Evolutionary conservation across 2,797 vertebrate species (phyloP), one percentile per base, ranked within the genome.

Genomic region (Fringilla coelebs): DNA sequence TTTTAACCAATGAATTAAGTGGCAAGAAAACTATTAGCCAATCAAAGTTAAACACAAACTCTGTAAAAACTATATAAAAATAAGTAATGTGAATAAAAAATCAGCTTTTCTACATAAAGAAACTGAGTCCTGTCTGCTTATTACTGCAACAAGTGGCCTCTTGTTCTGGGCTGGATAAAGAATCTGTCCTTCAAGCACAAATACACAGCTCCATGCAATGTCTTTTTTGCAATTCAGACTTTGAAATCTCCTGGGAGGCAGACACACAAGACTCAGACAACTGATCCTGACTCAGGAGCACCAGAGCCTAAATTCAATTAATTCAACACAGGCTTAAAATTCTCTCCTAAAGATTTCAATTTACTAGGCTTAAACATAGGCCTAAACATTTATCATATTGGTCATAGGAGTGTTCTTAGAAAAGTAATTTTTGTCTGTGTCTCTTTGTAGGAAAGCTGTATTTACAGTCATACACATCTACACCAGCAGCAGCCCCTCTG

Each of bases 381-480:
- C n/a, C 25, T 72, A 36, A 61, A 51, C 9, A 36, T 10, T 34
- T 61, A 67, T 45, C 11, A 14, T 40, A 11, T 1, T n/a, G 19
- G 25, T 54, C 55, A 66, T 2, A 84, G n/a, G 28, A 71, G 11
- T 9, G 13, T 13, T 78, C 12, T 36, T 67, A 62, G 29, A 26
- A 71, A 66, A 91, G 22, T 10, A 43, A 40, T 65, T 70, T 68
- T 62, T 75, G 40, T 22, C 51, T 38, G 20, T 3, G 24, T 34
- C 28, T 20, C 51, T 46, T 51, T 62, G 22, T 19, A 71, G 48
- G 17, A 77, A 85, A 24, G 34, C 45, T 85, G 38, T 38, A 32
- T 34, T 20, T 22, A 26, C 0, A 36, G 24, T 5, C 46, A 55
- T 7, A 28, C 7, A 58, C 10, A 40, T 1, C 21, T 1, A 0